A percentile compares a stretch with the other conserved stretches of the same genome.
phyloP scores from a whole-genome alignment of 2,888 invertebrate genomes.

The Lymantria dispar region DNA sequence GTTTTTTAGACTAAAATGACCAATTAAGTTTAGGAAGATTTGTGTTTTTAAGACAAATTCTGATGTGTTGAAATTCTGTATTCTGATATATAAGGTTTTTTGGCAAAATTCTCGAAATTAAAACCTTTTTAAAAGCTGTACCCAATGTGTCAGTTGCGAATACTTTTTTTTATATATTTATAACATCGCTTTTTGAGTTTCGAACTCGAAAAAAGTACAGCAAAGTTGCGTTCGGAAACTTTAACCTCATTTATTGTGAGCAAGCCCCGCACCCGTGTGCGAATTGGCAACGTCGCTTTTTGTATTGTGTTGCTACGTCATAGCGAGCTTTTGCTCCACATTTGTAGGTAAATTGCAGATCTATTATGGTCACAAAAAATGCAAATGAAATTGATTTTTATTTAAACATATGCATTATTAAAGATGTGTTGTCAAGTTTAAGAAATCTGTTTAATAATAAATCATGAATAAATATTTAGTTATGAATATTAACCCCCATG shows the following conservation, averaged over 20 bases:
- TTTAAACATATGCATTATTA: background rate
- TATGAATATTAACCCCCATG: no score
- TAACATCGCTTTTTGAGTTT: slow-evolving; percentile 21
- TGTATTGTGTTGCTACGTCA: slow-evolving; percentile 43
- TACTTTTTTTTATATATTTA: background rate
- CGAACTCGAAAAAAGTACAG: slow-evolving; percentile 51
- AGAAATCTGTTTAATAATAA: no score
- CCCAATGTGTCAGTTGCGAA: background rate
- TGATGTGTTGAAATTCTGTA: no score
- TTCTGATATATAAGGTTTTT: no score
- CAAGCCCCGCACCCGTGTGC: slow-evolving; percentile 41
- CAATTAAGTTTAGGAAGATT: no score
- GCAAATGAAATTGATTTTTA: background rate
- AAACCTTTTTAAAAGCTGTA: background rate
- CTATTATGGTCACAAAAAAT: background rate
- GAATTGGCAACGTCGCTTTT: slow-evolving; percentile 75
- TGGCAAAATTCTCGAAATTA: background rate
- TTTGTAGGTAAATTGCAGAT: slow-evolving; percentile 36
- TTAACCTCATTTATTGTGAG: slow-evolving; percentile 77
- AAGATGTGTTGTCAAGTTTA: no score
- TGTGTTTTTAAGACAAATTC: no score
- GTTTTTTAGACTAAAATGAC: no score
- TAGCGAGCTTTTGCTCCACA: slow-evolving; percentile 50
- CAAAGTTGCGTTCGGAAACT: slow-evolving; percentile 71
- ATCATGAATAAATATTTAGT: no score